Evolutionary conservation across 2,797 vertebrate genomes (phyloP).

Genomic region (Picus viridis): DNA sequence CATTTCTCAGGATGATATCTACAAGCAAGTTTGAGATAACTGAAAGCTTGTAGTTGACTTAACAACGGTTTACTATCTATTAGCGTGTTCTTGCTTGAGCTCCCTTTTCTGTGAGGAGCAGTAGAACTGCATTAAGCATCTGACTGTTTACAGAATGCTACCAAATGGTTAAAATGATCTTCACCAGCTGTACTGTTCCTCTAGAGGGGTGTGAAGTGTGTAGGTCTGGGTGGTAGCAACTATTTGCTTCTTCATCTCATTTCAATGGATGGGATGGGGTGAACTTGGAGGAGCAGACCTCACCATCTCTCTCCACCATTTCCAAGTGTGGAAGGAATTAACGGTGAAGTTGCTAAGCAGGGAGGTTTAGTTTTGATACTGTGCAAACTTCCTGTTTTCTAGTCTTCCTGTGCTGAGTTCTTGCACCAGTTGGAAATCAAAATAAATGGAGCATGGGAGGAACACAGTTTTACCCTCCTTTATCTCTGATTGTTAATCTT

Average conservation of each 20-base stretch:
- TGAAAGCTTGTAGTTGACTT: background rate
- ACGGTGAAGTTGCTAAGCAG: background rate
- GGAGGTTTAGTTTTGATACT: background rate
- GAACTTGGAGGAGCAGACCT: background rate
- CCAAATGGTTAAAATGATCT: accelerated
- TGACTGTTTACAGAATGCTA: accelerated
- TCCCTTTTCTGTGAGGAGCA: background rate
- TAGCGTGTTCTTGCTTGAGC: background rate
- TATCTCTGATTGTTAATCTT: background rate
- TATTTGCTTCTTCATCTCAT: background rate
- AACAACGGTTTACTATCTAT: background rate
- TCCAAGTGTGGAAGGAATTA: background rate
- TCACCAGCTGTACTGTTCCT: background rate
- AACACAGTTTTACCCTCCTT: background rate
- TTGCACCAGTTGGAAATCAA: background rate
- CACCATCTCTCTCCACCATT: background rate
- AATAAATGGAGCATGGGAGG: background rate
- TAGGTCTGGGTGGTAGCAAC: accelerated
- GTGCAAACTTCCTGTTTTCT: background rate
- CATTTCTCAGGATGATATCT: background rate
- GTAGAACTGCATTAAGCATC: background rate
- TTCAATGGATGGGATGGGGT: accelerated
- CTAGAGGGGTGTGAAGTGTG: background rate
- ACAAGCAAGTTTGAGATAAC: background rate
- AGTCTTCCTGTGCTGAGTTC: background rate